phyloP scores from a whole-genome alignment of 1,140 invertebrate genomes.

The Euwallacea fornicatus region DNA sequence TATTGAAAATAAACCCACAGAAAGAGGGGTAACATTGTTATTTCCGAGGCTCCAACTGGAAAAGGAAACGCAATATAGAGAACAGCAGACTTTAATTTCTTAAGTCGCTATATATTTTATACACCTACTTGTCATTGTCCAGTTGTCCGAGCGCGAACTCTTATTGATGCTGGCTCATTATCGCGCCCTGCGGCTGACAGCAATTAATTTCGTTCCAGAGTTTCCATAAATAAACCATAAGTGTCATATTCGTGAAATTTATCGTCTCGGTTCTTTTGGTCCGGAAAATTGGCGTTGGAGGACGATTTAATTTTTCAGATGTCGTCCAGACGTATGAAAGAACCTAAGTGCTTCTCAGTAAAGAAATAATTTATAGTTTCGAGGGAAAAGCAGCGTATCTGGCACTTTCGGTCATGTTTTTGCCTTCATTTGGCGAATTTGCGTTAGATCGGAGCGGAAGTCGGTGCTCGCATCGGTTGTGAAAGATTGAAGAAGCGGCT shows the following conservation, averaged over 20 bases:
- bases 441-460: no score
- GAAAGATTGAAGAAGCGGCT: no score
- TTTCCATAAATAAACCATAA: conserved; percentile 40
- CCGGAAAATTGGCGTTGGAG: conserved; percentile 22
- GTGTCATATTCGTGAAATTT: conserved; percentile 36
- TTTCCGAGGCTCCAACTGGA: background rate
- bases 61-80: background rate
- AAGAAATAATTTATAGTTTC: no score
- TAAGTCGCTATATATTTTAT: conserved; percentile 23
- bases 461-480: no score
- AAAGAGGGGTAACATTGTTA: no score
- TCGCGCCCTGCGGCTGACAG: conserved; percentile 35
- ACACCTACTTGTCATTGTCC: conserved; percentile 32
- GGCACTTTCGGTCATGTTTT: no score
- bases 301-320: conserved; percentile 28
- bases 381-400: no score
- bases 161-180: conserved; percentile 38
- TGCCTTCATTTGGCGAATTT: no score
- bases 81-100: background rate
- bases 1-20: no score
- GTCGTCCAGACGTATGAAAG: background rate
- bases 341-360: background rate
- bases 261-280: conserved; percentile 23
- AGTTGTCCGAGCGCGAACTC: conserved; percentile 34
- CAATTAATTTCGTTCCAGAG: conserved; percentile 28